phyloP scores from a whole-genome alignment of 1,140 invertebrate genomes.

The Rhysida immarginata region DNA sequence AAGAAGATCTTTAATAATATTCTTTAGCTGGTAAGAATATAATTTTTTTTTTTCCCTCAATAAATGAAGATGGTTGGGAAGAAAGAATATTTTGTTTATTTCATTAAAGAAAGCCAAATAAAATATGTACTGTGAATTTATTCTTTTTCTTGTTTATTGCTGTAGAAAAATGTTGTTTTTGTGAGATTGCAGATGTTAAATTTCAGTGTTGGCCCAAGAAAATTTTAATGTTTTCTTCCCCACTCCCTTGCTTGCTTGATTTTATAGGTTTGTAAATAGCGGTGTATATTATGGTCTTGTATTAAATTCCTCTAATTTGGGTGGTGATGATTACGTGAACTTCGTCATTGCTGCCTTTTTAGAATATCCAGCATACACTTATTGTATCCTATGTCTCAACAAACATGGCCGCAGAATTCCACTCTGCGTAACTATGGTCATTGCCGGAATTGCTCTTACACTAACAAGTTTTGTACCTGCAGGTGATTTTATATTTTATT shows the following conservation, averaged over 20 bases:
- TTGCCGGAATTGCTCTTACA: constrained; percentile 42
- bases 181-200: too few relatives aligned
- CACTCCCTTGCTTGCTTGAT: constrained; percentile 22
- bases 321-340: constrained; percentile 55
- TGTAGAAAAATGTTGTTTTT: too few relatives aligned
- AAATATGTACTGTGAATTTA: too few relatives aligned
- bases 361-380: constrained; percentile 56
- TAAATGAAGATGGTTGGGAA: too few relatives aligned
- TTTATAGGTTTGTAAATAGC: constrained; percentile 53
- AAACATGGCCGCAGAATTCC: constrained; percentile 52
- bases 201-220: too few relatives aligned
- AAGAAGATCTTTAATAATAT: too few relatives aligned
- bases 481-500: too few relatives aligned
- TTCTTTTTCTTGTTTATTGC: too few relatives aligned
- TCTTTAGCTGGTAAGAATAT: too few relatives aligned
- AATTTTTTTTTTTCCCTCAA: too few relatives aligned
- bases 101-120: too few relatives aligned
- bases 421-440: constrained; percentile 49
- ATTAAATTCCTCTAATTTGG: constrained; percentile 56
- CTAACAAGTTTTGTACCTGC: not conserved
- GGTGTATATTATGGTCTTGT: constrained; percentile 67
- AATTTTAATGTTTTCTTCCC: constrained; percentile 20
- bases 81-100: too few relatives aligned
- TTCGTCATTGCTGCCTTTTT: constrained; percentile 58
- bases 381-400: constrained; percentile 50